phyloP scores from a whole-genome alignment of 1,140 invertebrate genomes.

The Trachelipus rathkii region DNA sequence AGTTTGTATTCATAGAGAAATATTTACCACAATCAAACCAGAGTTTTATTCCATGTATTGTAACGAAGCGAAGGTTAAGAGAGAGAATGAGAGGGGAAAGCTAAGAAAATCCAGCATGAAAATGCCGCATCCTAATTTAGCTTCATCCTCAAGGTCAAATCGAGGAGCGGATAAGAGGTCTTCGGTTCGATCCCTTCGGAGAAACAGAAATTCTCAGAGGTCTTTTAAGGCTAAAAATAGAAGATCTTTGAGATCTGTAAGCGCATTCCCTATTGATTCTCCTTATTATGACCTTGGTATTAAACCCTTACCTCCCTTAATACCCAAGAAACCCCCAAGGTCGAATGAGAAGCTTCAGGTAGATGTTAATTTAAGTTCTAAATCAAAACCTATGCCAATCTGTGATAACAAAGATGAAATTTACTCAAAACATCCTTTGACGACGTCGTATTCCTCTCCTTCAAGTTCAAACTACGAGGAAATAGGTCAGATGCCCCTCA shows the following conservation, averaged over 20 bases:
- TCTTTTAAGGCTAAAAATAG: conserved; percentile 37
- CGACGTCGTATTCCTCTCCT: background rate
- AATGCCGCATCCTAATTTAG: conserved; percentile 4
- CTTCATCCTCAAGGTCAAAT: conserved; percentile 24
- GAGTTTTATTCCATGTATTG: conserved; percentile 37
- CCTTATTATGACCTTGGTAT: conserved; percentile 32
- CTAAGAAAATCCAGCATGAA: background rate
- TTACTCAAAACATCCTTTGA: background rate
- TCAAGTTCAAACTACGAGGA: background rate
- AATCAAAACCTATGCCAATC: background rate
- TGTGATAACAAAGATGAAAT: background rate
- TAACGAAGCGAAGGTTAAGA: background rate
- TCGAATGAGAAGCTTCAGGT: background rate
- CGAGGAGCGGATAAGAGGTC: conserved; percentile 22
- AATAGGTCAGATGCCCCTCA: background rate
- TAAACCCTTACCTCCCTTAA: conserved; percentile 25
- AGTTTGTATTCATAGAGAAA: conserved; percentile 37
- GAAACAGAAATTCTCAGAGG: conserved; percentile 12
- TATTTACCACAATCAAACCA: conserved; percentile 38
- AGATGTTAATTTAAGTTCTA: background rate
- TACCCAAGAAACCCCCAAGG: background rate
- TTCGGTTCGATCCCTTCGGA: background rate
- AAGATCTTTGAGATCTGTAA: conserved; percentile 36
- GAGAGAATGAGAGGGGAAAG: conserved; percentile 1
- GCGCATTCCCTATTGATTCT: conserved; percentile 33